Conservation (phyloP, 2,113 vertebrate species). For the Odocoileus hemionus region DNA sequence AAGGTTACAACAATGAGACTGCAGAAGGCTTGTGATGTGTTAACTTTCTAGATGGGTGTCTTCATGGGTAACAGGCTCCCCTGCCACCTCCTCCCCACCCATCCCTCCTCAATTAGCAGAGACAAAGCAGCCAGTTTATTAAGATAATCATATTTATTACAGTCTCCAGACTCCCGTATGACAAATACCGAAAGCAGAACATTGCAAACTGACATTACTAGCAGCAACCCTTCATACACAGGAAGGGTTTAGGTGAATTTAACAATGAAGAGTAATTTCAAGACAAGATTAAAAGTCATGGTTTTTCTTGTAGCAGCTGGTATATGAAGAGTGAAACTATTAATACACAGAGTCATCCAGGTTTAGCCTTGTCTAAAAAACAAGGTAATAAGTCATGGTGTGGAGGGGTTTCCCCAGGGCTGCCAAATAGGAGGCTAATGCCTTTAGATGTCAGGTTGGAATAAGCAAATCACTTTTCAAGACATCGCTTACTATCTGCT, state of each 20-base stretch:
- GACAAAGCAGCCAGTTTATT: constrained; percentile 46
- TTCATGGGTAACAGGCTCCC: background rate
- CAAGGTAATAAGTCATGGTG: constrained; percentile 49
- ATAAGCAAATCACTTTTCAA: constrained; percentile 57
- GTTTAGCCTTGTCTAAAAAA: constrained; percentile 56
- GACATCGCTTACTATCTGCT: background rate
- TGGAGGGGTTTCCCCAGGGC: constrained; percentile 30
- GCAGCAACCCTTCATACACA: constrained; percentile 79
- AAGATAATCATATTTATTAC: constrained; percentile 79
- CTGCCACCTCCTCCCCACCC: background rate
- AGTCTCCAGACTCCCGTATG: constrained; percentile 71
- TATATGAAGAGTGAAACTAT: constrained; percentile 68
- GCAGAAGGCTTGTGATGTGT: background rate
- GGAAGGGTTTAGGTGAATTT: constrained; percentile 71
- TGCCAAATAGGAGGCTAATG: constrained; percentile 68
- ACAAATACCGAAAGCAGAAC: constrained; percentile 74
- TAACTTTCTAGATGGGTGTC: background rate
- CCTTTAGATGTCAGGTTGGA: constrained; percentile 50
- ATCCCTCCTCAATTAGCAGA: constrained; percentile 11
- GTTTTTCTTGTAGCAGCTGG: constrained; percentile 65
- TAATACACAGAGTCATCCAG: constrained; percentile 49
- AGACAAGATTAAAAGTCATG: constrained; percentile 41
- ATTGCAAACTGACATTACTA: constrained; percentile 70
- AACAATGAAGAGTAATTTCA: constrained; percentile 66
- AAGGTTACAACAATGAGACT: background rate